Evolutionary conservation across 2,888 invertebrate species (phyloP).

Genomic region (Thereva nobilitata): DNA sequence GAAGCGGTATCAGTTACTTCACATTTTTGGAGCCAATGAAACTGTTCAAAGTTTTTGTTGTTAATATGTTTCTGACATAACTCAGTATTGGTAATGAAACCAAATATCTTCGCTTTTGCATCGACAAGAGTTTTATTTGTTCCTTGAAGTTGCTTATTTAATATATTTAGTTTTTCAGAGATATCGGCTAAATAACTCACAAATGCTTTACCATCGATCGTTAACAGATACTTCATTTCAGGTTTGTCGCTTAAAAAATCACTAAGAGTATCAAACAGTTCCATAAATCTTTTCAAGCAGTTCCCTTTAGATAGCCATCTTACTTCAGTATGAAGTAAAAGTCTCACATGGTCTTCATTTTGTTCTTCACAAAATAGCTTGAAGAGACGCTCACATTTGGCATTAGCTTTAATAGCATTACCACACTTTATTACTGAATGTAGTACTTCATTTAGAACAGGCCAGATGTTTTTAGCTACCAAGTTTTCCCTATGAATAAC

Average conservation of each 20-base stretch:
- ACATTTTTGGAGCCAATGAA: too few relatives aligned
- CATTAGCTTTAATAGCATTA: constrained; percentile 18
- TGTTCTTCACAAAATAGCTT: constrained; percentile 7
- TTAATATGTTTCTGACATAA: too few relatives aligned
- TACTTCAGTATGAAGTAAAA: too few relatives aligned
- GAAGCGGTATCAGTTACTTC: constrained; percentile 14
- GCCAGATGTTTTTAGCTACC: constrained; percentile 37
- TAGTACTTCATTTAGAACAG: constrained; percentile 42
- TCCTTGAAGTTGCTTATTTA: constrained; percentile 21
- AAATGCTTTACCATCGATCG: constrained; percentile 24
- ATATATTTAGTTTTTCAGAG: constrained; percentile 29
- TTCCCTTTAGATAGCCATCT: constrained; percentile 25
- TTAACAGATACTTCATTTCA: constrained; percentile 28
- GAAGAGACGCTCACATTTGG: constrained; percentile 18
- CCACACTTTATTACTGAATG: constrained; percentile 31
- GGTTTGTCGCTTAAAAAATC: too few relatives aligned
- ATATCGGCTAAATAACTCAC: constrained; percentile 22
- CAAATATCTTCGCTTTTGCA: too few relatives aligned
- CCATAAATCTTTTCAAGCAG: constrained; percentile 28
- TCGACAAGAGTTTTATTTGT: constrained; percentile 22
- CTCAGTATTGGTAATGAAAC: too few relatives aligned
- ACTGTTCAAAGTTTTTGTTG: too few relatives aligned
- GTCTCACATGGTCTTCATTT: constrained; percentile 17
- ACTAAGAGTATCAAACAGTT: constrained; percentile 18
- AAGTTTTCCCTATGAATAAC: constrained; percentile 40